Base-by-base conservation (phyloP, 2,888 invertebrate species). In the Eupithecia inturbata region DNA sequence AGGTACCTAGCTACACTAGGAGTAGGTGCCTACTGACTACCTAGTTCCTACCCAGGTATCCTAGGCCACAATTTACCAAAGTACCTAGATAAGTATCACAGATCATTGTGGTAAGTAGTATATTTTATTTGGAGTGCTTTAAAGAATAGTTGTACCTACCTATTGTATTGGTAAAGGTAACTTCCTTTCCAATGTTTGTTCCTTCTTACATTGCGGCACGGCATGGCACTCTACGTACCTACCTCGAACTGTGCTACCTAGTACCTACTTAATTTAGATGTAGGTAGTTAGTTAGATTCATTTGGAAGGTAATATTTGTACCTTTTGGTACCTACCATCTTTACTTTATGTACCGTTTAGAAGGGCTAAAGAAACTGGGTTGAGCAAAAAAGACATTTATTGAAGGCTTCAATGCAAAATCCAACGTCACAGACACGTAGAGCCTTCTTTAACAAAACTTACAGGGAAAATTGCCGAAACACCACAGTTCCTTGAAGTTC, bases 401-500 rank as follows among this genome's bases (percentile, higher is more conserved):
- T 74, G 74, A 80, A 81, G 79, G 82, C 79, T 82, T 74, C 81
- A 83, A 81, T 78, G 85, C 85, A 80, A 88, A 85, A 84, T 82
- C 78, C 88, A 84, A 92, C 92, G 92, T 92, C 92, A 92, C 85
- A 85, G 91, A 92, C 91, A 92, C 91, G 92, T 92, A 66, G 88
- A 85, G 87, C 85, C 85, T 87, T 81, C 82, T 84, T 9, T 83
- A 86, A 86, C 82, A 85, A 84, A 82, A 92, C 92, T 92, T 92
- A 92, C 92, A 88, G 88, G 89, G 90, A 91, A 57, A 90, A 91
- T 90, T 91, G 82, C 85, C 84, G 86, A 88, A 86, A 87, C 89
- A 87, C 88, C 89, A 85, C 86, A 90, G 89, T 91, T 89, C 88
- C 89, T 90, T 87, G 84, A 83, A 84, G 87, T 85, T 83, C 89